phyloP scores from a whole-genome alignment of 2,113 vertebrate genomes.

The Phylloscopus whistleri region DNA sequence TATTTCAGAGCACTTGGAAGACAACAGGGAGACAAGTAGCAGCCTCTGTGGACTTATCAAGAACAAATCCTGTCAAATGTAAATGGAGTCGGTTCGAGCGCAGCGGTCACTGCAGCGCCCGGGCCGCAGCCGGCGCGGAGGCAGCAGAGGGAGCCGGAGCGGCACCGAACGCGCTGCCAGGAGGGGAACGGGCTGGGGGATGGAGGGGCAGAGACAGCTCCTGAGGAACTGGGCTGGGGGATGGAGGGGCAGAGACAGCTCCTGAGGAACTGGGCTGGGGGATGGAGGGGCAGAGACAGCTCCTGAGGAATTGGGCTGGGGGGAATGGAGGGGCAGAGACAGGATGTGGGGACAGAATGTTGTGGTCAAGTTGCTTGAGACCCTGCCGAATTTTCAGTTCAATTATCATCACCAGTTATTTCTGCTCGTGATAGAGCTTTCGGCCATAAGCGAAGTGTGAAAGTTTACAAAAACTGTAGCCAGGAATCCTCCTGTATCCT shows the following conservation, averaged over 20 bases:
- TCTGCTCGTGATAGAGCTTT: background rate
- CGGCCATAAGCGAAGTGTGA: background rate
- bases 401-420: background rate
- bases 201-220: background rate
- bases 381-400: background rate
- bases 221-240: background rate
- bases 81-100: background rate
- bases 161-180: background rate
- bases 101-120: background rate
- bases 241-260: no score
- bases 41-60: background rate
- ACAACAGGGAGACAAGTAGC: background rate
- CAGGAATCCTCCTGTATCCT: background rate
- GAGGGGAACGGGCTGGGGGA: background rate
- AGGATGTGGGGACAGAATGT: background rate
- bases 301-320: background rate
- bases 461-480: background rate
- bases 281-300: no score
- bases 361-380: background rate
- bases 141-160: conserved; percentile 67
- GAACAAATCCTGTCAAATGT: background rate
- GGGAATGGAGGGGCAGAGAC: background rate
- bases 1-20: background rate
- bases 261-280: fast-evolving
- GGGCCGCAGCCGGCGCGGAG: background rate